Evolutionary conservation across 37 sponge, comb jelly and placozoan species (phyloP).

Genomic region (Aplysina aerophoba): DNA sequence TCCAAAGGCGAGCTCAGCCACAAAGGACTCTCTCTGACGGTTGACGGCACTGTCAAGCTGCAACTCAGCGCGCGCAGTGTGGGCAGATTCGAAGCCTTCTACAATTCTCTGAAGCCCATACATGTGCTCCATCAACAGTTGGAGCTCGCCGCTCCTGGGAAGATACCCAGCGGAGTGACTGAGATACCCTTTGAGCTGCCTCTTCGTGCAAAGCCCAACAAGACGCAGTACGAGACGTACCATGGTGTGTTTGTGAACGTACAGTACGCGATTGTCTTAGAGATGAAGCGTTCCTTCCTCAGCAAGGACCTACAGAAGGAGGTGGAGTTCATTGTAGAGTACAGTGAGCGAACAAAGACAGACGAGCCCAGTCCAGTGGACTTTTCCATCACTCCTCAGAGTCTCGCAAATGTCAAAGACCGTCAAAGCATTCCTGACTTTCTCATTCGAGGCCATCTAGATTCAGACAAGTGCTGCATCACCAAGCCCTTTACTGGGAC

Average conservation of each 20-base stretch:
- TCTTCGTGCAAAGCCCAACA: conserved; percentile 69
- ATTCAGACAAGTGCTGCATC: conserved; percentile 89
- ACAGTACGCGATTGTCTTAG: conserved; percentile 80
- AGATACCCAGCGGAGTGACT: conserved; percentile 81
- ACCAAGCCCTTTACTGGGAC: conserved; percentile 87
- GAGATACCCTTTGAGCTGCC: conserved; percentile 97
- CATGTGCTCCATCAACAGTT: conserved; percentile 71
- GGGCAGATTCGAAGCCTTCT: conserved; percentile 98
- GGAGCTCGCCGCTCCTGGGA: conserved; percentile 85
- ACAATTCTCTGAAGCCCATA: conserved; percentile 98
- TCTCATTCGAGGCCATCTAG: conserved; percentile 80
- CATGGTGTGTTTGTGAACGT: conserved; percentile 99
- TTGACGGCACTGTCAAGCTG: conserved; percentile 91
- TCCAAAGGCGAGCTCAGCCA: conserved; percentile 83
- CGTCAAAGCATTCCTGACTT: conserved; percentile 80
- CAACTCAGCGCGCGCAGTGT: conserved; percentile 98
- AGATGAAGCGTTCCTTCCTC: conserved; percentile 89
- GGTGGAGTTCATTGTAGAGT: conserved; percentile 87
- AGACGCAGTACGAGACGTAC: conserved; percentile 93
- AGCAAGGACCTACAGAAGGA: conserved; percentile 86
- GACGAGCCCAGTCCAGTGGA: conserved; percentile 58
- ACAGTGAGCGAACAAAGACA: conserved; percentile 31
- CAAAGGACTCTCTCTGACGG: conserved; percentile 82
- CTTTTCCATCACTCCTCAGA: conserved; percentile 80
- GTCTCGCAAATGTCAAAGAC: conserved; percentile 85